These are phyloP conservation scores for Melanostoma scalare DNA, from an alignment of 2,888 invertebrate genomes.

Conservation along the genomic window DNA sequence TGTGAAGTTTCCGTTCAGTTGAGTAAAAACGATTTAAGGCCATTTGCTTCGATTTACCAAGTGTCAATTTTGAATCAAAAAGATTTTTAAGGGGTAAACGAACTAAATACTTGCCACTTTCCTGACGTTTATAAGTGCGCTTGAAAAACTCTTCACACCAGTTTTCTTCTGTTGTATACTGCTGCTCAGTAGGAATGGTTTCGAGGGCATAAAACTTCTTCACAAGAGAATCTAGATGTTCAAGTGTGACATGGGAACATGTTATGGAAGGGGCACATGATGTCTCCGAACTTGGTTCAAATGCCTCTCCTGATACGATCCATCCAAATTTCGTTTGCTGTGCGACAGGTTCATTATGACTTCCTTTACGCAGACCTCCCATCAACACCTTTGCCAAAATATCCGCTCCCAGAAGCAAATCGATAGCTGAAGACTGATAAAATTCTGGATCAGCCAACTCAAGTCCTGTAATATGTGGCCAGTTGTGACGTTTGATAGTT, in stretches of 20 bases:
- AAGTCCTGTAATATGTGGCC: constrained; percentile 29
- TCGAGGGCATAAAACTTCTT: constrained; percentile 22
- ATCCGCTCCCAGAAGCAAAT: constrained; percentile 36
- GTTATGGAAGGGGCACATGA: not conserved
- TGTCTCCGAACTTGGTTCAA: not conserved
- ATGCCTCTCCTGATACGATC: constrained; percentile 15
- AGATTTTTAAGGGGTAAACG: constrained; percentile 42
- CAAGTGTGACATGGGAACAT: constrained; percentile 14
- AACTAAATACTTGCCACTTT: constrained; percentile 42
- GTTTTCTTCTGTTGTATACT: constrained; percentile 31
- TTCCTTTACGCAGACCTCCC: constrained; percentile 24
- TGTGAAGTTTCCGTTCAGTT: constrained; percentile 22
- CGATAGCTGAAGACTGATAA: constrained; percentile 28
- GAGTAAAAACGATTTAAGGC: constrained; percentile 51
- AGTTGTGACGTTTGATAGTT: constrained; percentile 9
- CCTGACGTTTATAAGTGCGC: constrained; percentile 20
- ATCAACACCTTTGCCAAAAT: constrained; percentile 21
- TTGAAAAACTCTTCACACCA: constrained; percentile 57
- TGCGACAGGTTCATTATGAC: constrained; percentile 23
- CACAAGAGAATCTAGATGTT: constrained; percentile 5
- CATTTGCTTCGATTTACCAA: constrained; percentile 41
- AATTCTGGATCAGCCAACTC: constrained; percentile 34
- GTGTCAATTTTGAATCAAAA: constrained; percentile 10
- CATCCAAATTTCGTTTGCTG: constrained; percentile 30
- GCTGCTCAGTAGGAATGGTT: constrained; percentile 4